A percentile compares a stretch with the other conserved stretches of the same genome.
Conservation (phyloP, 2,888 invertebrate genomes). For the Heliconius ethilla region DNA sequence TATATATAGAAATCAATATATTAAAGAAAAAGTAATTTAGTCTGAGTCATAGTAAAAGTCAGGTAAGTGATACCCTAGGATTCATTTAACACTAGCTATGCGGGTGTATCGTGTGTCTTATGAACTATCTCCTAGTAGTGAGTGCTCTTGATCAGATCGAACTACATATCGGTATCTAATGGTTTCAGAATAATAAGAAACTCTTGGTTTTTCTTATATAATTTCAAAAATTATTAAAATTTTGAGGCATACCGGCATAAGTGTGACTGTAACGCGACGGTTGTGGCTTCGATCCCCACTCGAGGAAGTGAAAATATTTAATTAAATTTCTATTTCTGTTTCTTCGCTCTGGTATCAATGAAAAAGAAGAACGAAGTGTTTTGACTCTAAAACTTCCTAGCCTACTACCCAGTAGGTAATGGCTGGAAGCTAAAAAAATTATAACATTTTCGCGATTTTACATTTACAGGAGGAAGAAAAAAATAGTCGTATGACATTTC, state of each 20-base stretch:
- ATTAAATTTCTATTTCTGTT: too few relatives aligned
- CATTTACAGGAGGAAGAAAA: too few relatives aligned
- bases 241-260: too few relatives aligned
- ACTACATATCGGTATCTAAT: conserved; percentile 29
- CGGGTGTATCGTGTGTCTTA: conserved; percentile 27
- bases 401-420: too few relatives aligned
- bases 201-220: too few relatives aligned
- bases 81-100: conserved; percentile 17
- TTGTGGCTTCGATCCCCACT: background rate
- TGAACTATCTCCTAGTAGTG: conserved; percentile 28
- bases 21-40: background rate
- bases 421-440: too few relatives aligned
- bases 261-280: background rate
- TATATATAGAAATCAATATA: background rate
- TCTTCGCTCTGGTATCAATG: too few relatives aligned
- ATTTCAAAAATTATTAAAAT: too few relatives aligned
- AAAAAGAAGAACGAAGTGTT: background rate
- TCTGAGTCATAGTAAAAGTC: conserved; percentile 3
- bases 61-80: conserved; percentile 4
- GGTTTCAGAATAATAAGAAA: background rate
- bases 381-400: too few relatives aligned
- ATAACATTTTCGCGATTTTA: too few relatives aligned
- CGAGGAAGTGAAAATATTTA: too few relatives aligned
- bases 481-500: too few relatives aligned
- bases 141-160: conserved; percentile 24